Evolutionary conservation across 2,113 vertebrate genomes (phyloP).

Genomic region (Papio anubis): DNA sequence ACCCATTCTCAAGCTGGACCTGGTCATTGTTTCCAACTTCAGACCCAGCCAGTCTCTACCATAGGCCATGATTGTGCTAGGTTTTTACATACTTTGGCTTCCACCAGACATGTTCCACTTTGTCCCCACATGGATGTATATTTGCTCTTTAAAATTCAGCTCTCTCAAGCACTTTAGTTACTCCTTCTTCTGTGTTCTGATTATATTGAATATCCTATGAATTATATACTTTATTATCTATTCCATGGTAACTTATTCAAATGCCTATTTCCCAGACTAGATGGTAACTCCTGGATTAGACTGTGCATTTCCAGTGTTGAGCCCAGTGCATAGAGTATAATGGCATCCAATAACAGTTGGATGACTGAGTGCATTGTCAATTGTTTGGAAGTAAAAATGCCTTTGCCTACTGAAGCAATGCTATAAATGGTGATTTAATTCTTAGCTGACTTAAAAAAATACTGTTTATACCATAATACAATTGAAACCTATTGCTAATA

Average conservation of each 20-base stretch:
- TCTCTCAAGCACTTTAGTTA: background rate
- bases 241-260: background rate
- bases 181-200: background rate
- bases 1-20: background rate
- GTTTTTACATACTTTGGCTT: background rate
- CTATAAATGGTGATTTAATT: slow-evolving; percentile 38
- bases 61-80: background rate
- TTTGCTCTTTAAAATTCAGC: background rate
- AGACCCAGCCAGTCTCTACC: background rate
- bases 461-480: background rate
- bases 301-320: background rate
- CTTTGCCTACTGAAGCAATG: background rate
- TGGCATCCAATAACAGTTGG: background rate
- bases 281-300: background rate
- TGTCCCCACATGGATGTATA: background rate
- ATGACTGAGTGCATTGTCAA: background rate
- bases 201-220: background rate
- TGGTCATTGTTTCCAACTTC: background rate
- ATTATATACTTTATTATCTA: background rate
- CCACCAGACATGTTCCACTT: background rate
- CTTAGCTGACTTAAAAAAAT: background rate
- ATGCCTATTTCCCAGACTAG: background rate
- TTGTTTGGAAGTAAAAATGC: slow-evolving; percentile 9
- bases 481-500: background rate
- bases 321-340: background rate